Evolutionary conservation across 2,113 vertebrate species (phyloP), one percentile per base, ranked within the genome.

Genomic region (Semicossyphus pulcher): DNA sequence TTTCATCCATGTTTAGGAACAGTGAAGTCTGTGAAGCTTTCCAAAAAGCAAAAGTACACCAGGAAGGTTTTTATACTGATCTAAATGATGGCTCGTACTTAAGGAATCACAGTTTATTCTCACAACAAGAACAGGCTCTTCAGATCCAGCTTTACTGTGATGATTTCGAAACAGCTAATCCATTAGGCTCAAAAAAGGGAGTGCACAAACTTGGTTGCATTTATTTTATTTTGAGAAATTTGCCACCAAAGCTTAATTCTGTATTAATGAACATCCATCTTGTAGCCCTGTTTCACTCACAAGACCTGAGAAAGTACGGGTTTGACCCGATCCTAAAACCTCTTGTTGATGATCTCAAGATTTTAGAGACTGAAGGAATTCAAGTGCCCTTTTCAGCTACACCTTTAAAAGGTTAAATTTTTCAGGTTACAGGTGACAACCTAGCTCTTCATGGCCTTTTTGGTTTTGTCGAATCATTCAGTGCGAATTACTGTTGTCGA

Each of bases 221-320:
- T 36, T 36, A 57, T 20, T 57, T 57, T 23, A 36, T 36, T 31
- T 36, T 15, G 10, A 57, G 10, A 31, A 57, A 36, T 7, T 7
- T 57, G 1, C n/a, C 32, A 10, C 32, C 54, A 32, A 32, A 32
- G 31, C 31, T 32, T 4, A 32, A 32, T 32, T 32, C 31, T 32
- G 31, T 9, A 4, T 9, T 32, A 9, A 69, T 57, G 16, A 44
- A 69, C 39, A 69, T 56, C 2, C 21, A 51, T 64, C 14, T 64
- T 26, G 61, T 56, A 5, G 18, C 53, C 21, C 32, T 65, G 9
- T 44, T 64, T 64, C 31, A 64, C 10, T 36, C 45, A 64, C 25
- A 67, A 31, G 63, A 54, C 11, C 10, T 41, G 2, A 66, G 29
- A 25, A 66, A 9, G 1, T 66, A 37, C 14, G 31, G 47, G 18